Evolutionary conservation across 2,888 invertebrate species (phyloP).

Genomic region (Patella pellucida): DNA sequence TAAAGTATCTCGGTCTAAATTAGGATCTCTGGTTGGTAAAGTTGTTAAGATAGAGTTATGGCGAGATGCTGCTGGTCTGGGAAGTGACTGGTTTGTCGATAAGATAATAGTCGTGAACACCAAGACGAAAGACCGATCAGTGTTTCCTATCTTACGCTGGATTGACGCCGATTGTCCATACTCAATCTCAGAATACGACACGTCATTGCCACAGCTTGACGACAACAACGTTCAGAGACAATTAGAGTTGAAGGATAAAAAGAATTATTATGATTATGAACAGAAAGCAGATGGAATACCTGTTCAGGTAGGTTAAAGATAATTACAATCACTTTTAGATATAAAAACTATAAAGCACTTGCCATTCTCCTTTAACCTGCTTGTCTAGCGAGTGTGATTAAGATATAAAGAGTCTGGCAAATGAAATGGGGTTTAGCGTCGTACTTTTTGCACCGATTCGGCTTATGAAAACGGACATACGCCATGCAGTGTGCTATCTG

Average conservation of each 20-base stretch:
- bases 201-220: conserved; percentile 70
- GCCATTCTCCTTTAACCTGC: too few species aligned
- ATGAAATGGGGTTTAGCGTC: too few species aligned
- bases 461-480: too few species aligned
- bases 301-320: conserved; percentile 46
- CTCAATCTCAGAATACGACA: conserved; percentile 67
- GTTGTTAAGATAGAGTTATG: conserved; percentile 67
- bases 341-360: too few species aligned
- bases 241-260: conserved; percentile 67
- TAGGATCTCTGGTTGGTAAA: conserved; percentile 38
- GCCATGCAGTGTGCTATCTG: too few species aligned
- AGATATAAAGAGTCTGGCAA: too few species aligned
- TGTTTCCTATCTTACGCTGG: conserved; percentile 72
- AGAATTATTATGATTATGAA: conserved; percentile 51
- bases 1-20: conserved; percentile 34
- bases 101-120: conserved; percentile 57
- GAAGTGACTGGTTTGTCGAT: conserved; percentile 70
- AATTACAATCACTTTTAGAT: not conserved
- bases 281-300: conserved; percentile 47
- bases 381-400: too few species aligned
- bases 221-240: conserved; percentile 63
- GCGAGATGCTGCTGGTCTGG: conserved; percentile 67
- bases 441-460: too few species aligned
- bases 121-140: conserved; percentile 47
- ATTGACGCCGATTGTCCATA: conserved; percentile 67